Evolutionary conservation across 2,888 invertebrate genomes (phyloP).

Genomic region (Agonopterix alstromeriana): DNA sequence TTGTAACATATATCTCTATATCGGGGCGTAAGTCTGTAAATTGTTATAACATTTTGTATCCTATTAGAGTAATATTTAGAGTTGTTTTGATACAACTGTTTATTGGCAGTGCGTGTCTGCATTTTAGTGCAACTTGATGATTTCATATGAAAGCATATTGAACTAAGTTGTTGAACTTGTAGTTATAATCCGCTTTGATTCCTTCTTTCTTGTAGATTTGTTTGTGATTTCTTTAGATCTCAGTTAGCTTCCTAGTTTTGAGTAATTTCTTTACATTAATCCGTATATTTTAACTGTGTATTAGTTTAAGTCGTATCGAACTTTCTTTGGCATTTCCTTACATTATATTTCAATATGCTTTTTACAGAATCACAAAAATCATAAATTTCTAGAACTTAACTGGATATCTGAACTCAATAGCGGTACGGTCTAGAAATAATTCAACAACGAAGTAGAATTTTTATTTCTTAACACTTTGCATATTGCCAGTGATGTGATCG

Average conservation of each 20-base stretch:
- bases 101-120: conserved; percentile 77
- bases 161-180: conserved; percentile 42
- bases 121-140: conserved; percentile 75
- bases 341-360: conserved; percentile 73
- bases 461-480: too few species aligned
- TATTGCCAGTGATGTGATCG: too few species aligned
- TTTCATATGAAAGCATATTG: conserved; percentile 62
- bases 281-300: not conserved
- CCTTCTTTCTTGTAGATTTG: conserved; percentile 10
- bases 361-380: conserved; percentile 38
- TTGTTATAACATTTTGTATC: conserved; percentile 43
- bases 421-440: too few species aligned
- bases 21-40: conserved; percentile 60
- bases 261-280: not conserved
- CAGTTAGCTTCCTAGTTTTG: too few species aligned
- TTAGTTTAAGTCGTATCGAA: not conserved
- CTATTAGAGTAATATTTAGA: conserved; percentile 45
- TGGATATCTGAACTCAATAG: too few species aligned
- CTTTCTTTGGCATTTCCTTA: conserved; percentile 11
- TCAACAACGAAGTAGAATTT: too few species aligned
- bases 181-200: conserved; percentile 5
- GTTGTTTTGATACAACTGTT: conserved; percentile 40
- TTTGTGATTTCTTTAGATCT: not conserved
- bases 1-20: conserved; percentile 67
- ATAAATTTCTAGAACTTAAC: too few species aligned